Conservation (phyloP, 2,888 invertebrate genomes). For the Ornithoptera alexandrae region DNA sequence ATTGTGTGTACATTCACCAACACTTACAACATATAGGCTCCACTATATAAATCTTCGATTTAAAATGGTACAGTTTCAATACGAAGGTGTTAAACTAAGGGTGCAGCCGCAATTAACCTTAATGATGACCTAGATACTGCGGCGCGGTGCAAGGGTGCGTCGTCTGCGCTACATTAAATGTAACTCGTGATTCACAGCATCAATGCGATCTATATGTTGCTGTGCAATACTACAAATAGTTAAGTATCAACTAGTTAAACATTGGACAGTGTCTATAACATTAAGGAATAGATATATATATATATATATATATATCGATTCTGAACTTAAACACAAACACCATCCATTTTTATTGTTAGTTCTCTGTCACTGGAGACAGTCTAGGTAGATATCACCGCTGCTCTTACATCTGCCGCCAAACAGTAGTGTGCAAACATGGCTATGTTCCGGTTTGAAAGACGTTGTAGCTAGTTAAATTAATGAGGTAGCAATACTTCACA, state of each 20-base stretch:
- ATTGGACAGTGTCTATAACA: too few relatives aligned
- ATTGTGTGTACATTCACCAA: slow-evolving; percentile 71
- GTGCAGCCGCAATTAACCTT: slow-evolving; percentile 49
- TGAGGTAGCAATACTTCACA: too few relatives aligned
- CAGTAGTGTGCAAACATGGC: too few relatives aligned
- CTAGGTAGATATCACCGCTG: too few relatives aligned
- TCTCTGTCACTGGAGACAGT: too few relatives aligned
- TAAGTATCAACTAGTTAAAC: background rate
- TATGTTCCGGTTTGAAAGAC: too few relatives aligned
- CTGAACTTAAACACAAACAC: too few relatives aligned
- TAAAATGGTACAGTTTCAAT: slow-evolving; percentile 53
- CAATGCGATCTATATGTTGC: background rate
- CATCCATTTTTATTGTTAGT: too few relatives aligned
- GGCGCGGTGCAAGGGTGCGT: background rate
- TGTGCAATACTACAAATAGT: background rate
- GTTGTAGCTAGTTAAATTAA: too few relatives aligned
- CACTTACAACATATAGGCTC: slow-evolving; percentile 68
- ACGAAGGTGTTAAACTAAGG: slow-evolving; percentile 41
- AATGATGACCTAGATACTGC: slow-evolving; percentile 41
- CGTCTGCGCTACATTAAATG: background rate
- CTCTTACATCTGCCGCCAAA: too few relatives aligned
- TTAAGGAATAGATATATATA: too few relatives aligned
- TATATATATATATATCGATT: too few relatives aligned
- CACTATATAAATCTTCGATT: slow-evolving; percentile 63
- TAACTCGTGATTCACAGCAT: background rate